Evolutionary conservation across 2,888 invertebrate species (phyloP), one percentile per base, ranked within the genome.

Genomic region (Drosophila meridionalis): DNA sequence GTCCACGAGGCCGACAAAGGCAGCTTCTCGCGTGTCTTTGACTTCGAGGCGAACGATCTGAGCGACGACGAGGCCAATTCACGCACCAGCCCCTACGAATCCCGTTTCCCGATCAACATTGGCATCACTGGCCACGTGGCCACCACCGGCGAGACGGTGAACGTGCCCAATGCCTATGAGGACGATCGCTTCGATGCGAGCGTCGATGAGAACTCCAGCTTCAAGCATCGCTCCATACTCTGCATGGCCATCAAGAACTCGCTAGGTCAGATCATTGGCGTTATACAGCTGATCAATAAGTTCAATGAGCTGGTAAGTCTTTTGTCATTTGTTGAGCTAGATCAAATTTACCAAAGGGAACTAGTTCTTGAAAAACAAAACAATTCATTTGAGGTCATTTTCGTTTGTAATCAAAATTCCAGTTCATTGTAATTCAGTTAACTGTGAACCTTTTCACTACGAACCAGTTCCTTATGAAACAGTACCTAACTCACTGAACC

Each of bases 241-340:
- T 98, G 98, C 93, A 98, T 98, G 98, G 97, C 98, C 61, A 98
- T 99, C 90, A 98, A 98, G 94, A 98, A 98, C 93, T 97, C 98
- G 1, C 95, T 96, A 78, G 97, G 97, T 61, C 96, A 97, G 92
- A 98, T 98, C 83, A 97, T 99, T 90, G 98, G 98, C 64, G 98
- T 99, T 60, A 98, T 98, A 92, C 96, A 97, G 95, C 94, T 99
- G 82, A 95, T 98, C 80, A 98, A 99, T 94, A 98, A 99, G 94
- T 97, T 98, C 93, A 97, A 98, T 93, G 97, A 96, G 86, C 94
- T 97, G 92, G 93, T 93, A 56, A 90, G 92, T 82, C 7, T 6
- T 3, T 34, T 11, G 2, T 4, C 0, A 34, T 3, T 20, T 20
- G 20, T 20, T 20, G 20, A 20, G 20, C 20, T 20, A 20, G 20